These are phyloP conservation scores for Corapipo altera DNA, from an alignment of 2,113 vertebrate genomes.

Conservation along the genomic window DNA sequence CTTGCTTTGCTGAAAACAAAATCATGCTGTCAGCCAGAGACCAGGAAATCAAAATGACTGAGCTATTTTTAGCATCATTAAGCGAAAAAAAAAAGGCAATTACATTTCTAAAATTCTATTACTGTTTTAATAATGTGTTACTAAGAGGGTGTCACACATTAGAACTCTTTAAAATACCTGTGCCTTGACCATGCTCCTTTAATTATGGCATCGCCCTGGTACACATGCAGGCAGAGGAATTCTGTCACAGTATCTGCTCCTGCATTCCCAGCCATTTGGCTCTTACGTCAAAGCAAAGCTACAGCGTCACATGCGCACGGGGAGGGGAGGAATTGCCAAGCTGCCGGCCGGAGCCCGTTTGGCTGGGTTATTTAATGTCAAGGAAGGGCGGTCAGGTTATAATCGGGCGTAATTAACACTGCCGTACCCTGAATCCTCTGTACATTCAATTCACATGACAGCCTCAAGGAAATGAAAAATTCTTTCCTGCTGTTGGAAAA, in stretches of 20 bases:
- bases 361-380: slow-evolving; percentile 12
- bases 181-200: neutral
- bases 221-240: neutral
- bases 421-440: neutral
- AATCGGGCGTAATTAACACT: slow-evolving; percentile 47
- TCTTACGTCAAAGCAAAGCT: slow-evolving; percentile 14
- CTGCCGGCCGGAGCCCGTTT: neutral
- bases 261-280: neutral
- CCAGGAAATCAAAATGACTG: neutral
- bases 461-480: slow-evolving; percentile 44
- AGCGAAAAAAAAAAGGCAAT: neutral
- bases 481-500: slow-evolving; percentile 30
- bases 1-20: slow-evolving; percentile 19
- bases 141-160: neutral
- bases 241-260: neutral
- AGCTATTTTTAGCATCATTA: slow-evolving; percentile 16
- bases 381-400: slow-evolving; percentile 57
- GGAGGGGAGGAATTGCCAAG: neutral
- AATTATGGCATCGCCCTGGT: neutral
- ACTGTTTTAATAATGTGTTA: slow-evolving; percentile 31
- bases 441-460: slow-evolving; percentile 8
- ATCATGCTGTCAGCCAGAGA: neutral
- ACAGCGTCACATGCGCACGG: neutral
- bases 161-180: slow-evolving; percentile 21
- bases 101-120: slow-evolving; percentile 34